phyloP scores from a whole-genome alignment of 2,113 vertebrate species.

The Psettodes erumei region DNA sequence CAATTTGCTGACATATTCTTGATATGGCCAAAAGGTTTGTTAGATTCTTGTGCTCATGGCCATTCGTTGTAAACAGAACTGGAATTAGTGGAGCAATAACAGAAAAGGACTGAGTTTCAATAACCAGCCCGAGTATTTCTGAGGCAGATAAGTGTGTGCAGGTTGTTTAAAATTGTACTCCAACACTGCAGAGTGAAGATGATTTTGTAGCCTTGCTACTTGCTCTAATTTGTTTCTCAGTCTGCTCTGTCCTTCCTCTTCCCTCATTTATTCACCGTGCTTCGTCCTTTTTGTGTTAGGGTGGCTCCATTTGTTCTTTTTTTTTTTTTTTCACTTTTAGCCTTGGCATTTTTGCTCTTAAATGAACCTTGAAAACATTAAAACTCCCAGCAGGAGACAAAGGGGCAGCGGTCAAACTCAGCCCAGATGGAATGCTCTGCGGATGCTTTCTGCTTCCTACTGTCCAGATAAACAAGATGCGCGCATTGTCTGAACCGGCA shows the following conservation, averaged over 20 bases:
- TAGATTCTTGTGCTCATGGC: too few species aligned
- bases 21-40: too few species aligned
- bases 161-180: background rate
- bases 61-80: too few species aligned
- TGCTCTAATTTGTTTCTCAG: constrained; percentile 1
- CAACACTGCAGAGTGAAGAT: background rate
- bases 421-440: constrained; percentile 28
- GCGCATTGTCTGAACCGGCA: constrained; percentile 28
- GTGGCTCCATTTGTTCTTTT: background rate
- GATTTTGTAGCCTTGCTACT: background rate
- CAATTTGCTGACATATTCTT: too few species aligned
- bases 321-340: too few species aligned
- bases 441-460: constrained; percentile 44
- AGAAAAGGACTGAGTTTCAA: too few species aligned
- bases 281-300: too few species aligned
- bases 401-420: background rate
- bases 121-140: background rate
- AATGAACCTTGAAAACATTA: constrained; percentile 20
- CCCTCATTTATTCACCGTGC: too few species aligned
- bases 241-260: background rate
- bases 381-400: constrained; percentile 16
- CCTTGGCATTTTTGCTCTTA: background rate
- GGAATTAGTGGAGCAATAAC: too few species aligned
- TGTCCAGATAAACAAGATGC: constrained; percentile 31
- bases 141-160: background rate